Percentiles rank a stretch among this genome's conserved stretches.
Evolutionary conservation across 35 echinoderm and acorn worm species (phyloP).

Genomic region (Chiridota heheva): DNA sequence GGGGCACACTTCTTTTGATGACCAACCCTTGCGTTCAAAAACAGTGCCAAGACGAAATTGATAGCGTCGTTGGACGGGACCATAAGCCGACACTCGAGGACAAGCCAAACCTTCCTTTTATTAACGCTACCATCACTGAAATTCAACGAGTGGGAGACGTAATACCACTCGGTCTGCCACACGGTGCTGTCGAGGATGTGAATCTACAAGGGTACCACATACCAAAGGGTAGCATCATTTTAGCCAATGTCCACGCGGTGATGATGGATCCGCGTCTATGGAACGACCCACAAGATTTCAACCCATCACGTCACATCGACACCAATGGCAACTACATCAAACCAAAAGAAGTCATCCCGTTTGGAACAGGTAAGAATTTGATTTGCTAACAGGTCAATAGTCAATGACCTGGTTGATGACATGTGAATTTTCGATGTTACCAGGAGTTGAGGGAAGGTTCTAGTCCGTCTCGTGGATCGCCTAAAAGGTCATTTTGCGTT

Average conservation of each 20-base stretch:
- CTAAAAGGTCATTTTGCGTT: too few relatives aligned
- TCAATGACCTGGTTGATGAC: too few relatives aligned
- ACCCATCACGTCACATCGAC: conserved; percentile 58
- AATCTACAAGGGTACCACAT: conserved; percentile 35
- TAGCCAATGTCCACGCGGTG: conserved; percentile 53
- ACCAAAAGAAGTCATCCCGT: conserved; percentile 51
- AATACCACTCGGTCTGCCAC: conserved; percentile 43
- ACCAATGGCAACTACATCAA: conserved; percentile 31
- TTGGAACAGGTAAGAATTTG: conserved; percentile 60
- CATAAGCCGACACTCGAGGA: not conserved
- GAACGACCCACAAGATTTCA: conserved; percentile 71
- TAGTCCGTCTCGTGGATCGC: too few relatives aligned
- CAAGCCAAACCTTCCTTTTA: conserved; percentile 12
- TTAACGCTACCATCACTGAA: conserved; percentile 64
- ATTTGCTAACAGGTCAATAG: not conserved
- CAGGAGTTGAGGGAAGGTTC: too few relatives aligned
- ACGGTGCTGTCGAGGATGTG: conserved; percentile 16
- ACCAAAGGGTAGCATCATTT: conserved; percentile 48
- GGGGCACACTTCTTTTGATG: conserved; percentile 34
- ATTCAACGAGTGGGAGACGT: conserved; percentile 53
- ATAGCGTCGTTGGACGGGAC: conserved; percentile 26
- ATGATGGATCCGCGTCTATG: conserved; percentile 60
- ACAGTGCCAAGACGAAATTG: conserved; percentile 28
- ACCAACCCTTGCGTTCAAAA: conserved; percentile 20
- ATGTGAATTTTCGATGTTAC: too few relatives aligned